Conservation (phyloP, 2,888 invertebrate genomes). For the Acanthosepion pharaonis region DNA sequence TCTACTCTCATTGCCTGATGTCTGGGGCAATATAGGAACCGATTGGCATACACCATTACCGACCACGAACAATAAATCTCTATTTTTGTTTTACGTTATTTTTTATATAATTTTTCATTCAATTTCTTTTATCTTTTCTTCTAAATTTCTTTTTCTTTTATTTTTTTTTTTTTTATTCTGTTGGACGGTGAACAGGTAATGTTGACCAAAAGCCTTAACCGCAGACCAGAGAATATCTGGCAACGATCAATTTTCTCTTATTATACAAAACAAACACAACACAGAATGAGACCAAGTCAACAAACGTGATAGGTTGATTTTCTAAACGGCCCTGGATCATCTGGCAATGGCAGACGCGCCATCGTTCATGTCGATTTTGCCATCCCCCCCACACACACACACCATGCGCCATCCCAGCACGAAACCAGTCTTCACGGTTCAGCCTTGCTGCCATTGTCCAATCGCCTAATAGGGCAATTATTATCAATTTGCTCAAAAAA, state of each 20-base stretch:
- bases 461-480: conserved; percentile 33
- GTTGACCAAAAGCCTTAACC: not conserved
- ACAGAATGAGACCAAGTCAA: not conserved
- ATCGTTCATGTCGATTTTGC: not conserved
- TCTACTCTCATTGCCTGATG: not conserved
- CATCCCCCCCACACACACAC: too few species aligned
- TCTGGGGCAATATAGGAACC: not conserved
- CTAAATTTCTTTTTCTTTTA: not conserved
- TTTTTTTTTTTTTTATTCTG: not conserved
- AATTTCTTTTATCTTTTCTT: not conserved
- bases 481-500: not conserved
- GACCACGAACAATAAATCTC: not conserved
- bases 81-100: not conserved
- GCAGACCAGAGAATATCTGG: not conserved
- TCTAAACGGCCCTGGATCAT: not conserved
- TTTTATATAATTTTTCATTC: not conserved
- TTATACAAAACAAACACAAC: conserved; percentile 12
- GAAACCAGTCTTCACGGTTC: not conserved
- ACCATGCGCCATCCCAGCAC: not conserved
- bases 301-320: conserved; percentile 10
- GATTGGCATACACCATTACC: not conserved
- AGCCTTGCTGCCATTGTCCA: not conserved
- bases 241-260: conserved; percentile 4
- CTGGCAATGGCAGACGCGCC: not conserved
- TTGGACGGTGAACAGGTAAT: not conserved